Evolutionary conservation across 2,888 invertebrate species (phyloP).

Genomic region (Junonia oenone): DNA sequence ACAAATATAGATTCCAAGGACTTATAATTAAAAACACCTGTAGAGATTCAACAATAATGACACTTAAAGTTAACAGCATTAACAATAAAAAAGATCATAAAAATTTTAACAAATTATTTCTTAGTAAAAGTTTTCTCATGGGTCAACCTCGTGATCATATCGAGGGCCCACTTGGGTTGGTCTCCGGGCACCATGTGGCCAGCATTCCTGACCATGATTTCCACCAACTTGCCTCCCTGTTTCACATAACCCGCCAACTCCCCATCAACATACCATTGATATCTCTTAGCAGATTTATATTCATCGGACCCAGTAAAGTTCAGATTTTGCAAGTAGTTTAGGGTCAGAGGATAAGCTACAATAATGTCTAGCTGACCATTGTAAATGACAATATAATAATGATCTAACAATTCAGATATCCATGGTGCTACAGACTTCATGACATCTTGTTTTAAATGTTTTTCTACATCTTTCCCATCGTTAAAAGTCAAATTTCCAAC

Average conservation of each 20-base stretch:
- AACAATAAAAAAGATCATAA: background rate
- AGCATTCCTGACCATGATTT: slow-evolving; percentile 87
- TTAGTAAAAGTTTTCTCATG: slow-evolving; percentile 64
- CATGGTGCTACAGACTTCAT: slow-evolving; percentile 89
- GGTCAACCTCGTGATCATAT: slow-evolving; percentile 85
- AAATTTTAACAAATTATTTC: background rate
- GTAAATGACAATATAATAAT: slow-evolving; percentile 88
- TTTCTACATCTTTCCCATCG: slow-evolving; percentile 82
- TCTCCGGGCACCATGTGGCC: slow-evolving; percentile 91
- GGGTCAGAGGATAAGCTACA: slow-evolving; percentile 91
- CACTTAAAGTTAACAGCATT: background rate
- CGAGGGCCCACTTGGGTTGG: slow-evolving; percentile 87
- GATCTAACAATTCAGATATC: slow-evolving; percentile 83
- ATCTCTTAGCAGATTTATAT: slow-evolving; percentile 83
- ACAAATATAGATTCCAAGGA: background rate
- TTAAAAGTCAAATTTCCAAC: slow-evolving; percentile 89
- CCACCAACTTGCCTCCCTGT: slow-evolving; percentile 84
- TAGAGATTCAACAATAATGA: background rate
- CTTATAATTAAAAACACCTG: background rate
- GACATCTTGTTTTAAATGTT: slow-evolving; percentile 85
- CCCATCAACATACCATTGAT: slow-evolving; percentile 84
- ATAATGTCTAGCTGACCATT: slow-evolving; percentile 95
- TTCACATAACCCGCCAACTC: slow-evolving; percentile 88
- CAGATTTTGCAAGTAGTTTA: slow-evolving; percentile 86
- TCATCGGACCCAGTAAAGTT: slow-evolving; percentile 83